Base-by-base conservation (phyloP, 1,140 invertebrate species). In the Neuroterus valhalla region DNA sequence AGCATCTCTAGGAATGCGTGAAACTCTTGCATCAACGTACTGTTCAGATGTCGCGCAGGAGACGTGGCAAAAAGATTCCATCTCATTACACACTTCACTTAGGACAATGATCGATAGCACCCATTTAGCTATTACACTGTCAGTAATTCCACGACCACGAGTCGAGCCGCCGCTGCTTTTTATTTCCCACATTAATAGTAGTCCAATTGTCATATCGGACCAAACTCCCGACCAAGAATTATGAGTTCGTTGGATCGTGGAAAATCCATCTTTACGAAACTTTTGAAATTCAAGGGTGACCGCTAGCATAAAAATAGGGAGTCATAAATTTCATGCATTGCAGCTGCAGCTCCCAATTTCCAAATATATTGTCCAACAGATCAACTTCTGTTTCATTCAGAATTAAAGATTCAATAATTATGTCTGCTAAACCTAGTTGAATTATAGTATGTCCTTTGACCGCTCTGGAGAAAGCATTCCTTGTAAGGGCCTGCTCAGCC, bases 161-260 rank as follows among this genome's bases (percentile, higher is more conserved):
- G 76, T 81, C 14, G 83, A 19, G 2, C 78, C 82, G 67, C 85
- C 87, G 43, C 21, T 70, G 17, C 71, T 77, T 76, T 87, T 89
- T 70, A 89, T 76, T 31, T 77, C 81, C 19, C 76, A 55, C 81
- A 82, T 87, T 3, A 88, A 66, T 48, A 71, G 66, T 72, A 87
- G 84, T 67, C 87, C 86, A 21, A 86, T 88, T 0, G 79, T n/a
- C 89, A n/a, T n/a, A n/a, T n/a, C n/a, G n/a, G n/a, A n/a, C n/a
- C n/a, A n/a, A n/a, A n/a, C n/a, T n/a, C n/a, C 90, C 74, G 78
- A 83, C 85, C 87, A 90, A 76, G 84, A 87, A 68, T 86, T 86
- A 38, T 90, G 78, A 68, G 78, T 71, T 14, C 86, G 42, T 67
- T 82, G 67, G 31, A 88, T 84, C 1, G 86, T 84, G 68, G 71